phyloP scores from a whole-genome alignment of 2,888 invertebrate species.

The Drosophila kambysellisi region DNA sequence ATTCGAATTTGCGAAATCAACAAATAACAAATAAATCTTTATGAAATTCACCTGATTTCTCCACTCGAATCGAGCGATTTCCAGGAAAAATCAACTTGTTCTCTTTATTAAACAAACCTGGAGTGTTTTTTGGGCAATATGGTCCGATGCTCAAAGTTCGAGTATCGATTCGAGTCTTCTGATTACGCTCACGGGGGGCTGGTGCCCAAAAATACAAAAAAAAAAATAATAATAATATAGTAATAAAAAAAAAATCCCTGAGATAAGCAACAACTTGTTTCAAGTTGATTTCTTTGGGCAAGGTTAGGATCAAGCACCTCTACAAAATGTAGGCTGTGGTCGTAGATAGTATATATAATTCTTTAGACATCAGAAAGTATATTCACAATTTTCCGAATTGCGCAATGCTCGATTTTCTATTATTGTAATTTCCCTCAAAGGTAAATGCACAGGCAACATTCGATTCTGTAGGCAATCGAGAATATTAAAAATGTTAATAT shows the following conservation, averaged over 20 bases:
- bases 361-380: neutral
- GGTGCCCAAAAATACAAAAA: neutral
- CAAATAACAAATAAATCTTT: slow-evolving; percentile 44
- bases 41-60: slow-evolving; percentile 72
- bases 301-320: slow-evolving; percentile 51
- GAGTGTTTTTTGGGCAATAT: slow-evolving; percentile 10
- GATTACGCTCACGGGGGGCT: slow-evolving; percentile 19
- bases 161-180: slow-evolving; percentile 4
- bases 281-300: slow-evolving; percentile 47
- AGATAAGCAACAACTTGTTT: neutral
- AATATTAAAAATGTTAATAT: neutral
- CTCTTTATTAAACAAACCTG: slow-evolving; percentile 31
- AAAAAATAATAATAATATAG: neutral
- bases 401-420: too few relatives aligned
- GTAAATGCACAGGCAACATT: neutral
- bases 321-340: too few relatives aligned
- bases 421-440: too few relatives aligned
- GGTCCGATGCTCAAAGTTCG: slow-evolving; percentile 65
- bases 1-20: slow-evolving; percentile 57
- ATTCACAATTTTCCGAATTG: neutral
- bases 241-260: neutral
- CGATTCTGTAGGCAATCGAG: neutral
- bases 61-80: slow-evolving; percentile 36
- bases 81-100: slow-evolving; percentile 28
- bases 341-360: neutral